These are phyloP conservation scores for Cossypha polioptera DNA, from an alignment of 2,797 vertebrate species.

Conservation along the genomic window DNA sequence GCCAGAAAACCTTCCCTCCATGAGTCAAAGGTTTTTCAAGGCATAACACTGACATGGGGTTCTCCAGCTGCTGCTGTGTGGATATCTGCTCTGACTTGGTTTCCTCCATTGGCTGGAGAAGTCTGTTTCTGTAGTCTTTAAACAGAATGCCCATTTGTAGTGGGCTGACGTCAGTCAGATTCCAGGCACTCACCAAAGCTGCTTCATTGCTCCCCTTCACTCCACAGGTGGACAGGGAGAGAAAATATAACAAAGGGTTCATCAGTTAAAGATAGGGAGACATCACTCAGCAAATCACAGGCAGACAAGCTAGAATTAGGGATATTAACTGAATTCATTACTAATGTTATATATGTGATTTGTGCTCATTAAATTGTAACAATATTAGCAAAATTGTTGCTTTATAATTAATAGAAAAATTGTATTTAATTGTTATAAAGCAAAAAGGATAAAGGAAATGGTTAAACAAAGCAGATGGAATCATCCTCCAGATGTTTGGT, in stretches of 20 bases:
- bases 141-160: not conserved
- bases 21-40: not conserved
- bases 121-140: not conserved
- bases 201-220: not conserved
- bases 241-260: not conserved
- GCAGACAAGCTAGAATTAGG: not conserved
- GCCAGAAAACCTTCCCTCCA: not conserved
- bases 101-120: not conserved
- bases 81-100: not conserved
- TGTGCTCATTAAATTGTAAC: too few relatives aligned
- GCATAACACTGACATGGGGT: fast-evolving
- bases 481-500: too few relatives aligned
- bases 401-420: too few relatives aligned
- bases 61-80: not conserved
- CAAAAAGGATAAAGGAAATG: too few relatives aligned
- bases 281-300: not conserved
- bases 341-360: not conserved
- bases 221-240: not conserved
- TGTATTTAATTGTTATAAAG: too few relatives aligned
- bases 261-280: not conserved
- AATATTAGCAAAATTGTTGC: too few relatives aligned
- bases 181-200: not conserved
- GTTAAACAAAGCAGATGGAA: too few relatives aligned
- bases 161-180: not conserved
- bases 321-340: not conserved